Base-by-base conservation (phyloP, 2,113 vertebrate species). In the Athene cunicularia region DNA sequence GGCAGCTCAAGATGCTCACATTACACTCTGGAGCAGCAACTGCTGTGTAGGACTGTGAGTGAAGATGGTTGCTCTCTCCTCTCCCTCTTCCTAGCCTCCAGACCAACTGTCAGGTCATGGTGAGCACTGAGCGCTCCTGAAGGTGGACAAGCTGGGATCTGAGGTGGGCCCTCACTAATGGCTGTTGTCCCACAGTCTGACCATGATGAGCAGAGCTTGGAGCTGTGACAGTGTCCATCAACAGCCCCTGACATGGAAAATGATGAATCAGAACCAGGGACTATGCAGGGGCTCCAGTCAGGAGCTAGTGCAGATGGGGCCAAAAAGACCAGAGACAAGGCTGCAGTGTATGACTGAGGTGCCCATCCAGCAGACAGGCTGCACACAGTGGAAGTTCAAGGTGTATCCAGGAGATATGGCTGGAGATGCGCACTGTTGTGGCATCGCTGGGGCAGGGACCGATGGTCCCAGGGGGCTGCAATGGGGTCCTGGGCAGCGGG, bases 401-500 rank as follows among this genome's bases (percentile, higher is more conserved):
- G 47, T 18, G 5, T 7, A 20, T 72, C 47, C n/a, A 80, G 15
- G 41, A 66, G 27, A 26, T 17, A 12, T 0, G 43, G 4, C 7
- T 86, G 18, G 30, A 68, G 27, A 39, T 33, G 35, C 17, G 4
- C 43, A 53, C 19, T n/a, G 12, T 17, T n/a, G 32, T 52, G 74
- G 6, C 26, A 43, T 60, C 1, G 2, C 35, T 89, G 56, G 30
- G 21, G 35, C 8, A 68, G 11, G 23, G 30, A 28, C 6, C 0
- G 6, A 19, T 0, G 2, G 16, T 9, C 8, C 9, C 21, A 43
- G 32, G 19, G 2, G 4, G 19, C n/a, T 14, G 2, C 77, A 90
- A 64, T n/a, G 43, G 6, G 2, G 27, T 80, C 6, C 33, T 58
- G 33, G 7, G 6, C 13, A 6, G 8, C 17, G n/a, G 12, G 14